Evolutionary conservation across 2,888 invertebrate species (phyloP), one percentile per base, ranked within the genome.

Genomic region (Blera fallax): DNA sequence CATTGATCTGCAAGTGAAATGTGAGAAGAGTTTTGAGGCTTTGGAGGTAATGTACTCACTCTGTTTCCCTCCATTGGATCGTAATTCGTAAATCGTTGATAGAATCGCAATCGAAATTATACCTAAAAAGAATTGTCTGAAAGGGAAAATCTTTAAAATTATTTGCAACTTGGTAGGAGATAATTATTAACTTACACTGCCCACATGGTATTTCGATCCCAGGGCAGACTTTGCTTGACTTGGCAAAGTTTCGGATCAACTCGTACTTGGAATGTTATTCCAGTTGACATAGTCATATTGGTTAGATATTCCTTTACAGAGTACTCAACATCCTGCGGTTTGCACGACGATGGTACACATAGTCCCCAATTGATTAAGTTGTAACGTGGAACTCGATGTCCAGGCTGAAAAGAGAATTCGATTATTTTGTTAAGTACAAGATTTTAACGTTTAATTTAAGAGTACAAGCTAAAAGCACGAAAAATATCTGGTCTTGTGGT

Each of bases 311-410:
- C 92, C 54, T 91, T 92, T 32, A 95, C 90, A 1, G 94, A 93
- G 16, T 92, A 90, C 89, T 94, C 93, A 1, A 95, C 94, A 88
- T 95, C 95, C 21, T 91, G 89, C 7, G 93, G 87, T 0, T 93
- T 92, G 89, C 95, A 95, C 0, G 93, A 93, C 3, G 93, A 92
- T 1, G 95, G 95, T n/a, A 94, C 93, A 88, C 95, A 95, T 11
- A 95, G 89, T 2, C 94, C 95, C 95, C 95, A 95, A 87, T 95
- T 94, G 60, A 95, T 93, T 14, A 94, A 93, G 3, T 94, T 94
- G 88, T 94, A 95, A 84, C 95, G 93, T 0, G 95, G 95, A 6
- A 95, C 94, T 82, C 95, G 92, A 90, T 95, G 95, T 5, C 95
- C 95, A 52, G 95, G 95, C 95, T 95, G 88, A 8, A 80, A 43